Evolutionary conservation across 2,888 invertebrate genomes (phyloP).

Genomic region (Zaprionus obscuricornis): DNA sequence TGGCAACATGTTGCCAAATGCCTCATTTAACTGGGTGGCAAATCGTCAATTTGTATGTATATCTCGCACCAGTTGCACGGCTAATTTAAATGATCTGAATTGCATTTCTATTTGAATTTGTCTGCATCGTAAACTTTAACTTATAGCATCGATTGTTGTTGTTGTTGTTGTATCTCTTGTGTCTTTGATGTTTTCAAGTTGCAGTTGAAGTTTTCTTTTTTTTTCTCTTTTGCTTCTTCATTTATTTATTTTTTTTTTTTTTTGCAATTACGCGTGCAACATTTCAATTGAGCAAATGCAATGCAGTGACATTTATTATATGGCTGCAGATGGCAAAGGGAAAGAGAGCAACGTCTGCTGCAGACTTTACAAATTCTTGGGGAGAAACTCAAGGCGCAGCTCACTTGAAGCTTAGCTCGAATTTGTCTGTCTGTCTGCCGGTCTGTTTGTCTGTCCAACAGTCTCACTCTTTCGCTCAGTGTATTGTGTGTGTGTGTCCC

Average conservation of each 20-base stretch:
- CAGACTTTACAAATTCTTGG: conserved; percentile 58
- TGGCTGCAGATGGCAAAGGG: conserved; percentile 1
- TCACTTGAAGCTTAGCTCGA: conserved; percentile 48
- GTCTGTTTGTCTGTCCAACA: too few relatives aligned
- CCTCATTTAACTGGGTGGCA: conserved; percentile 51
- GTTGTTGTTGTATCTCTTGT: neutral
- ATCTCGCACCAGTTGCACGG: conserved; percentile 46
- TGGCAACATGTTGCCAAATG: conserved; percentile 67
- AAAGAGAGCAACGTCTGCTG: conserved; percentile 7
- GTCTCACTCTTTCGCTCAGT: neutral
- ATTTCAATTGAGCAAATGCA: conserved; percentile 72
- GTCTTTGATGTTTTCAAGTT: conserved; percentile 49
- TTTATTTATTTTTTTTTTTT: too few relatives aligned
- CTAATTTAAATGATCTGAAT: conserved; percentile 70
- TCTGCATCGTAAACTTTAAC: too few relatives aligned
- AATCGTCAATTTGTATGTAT: conserved; percentile 68
- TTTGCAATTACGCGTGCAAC: conserved; percentile 78
- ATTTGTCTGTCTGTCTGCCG: too few relatives aligned
- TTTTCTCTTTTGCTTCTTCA: too few relatives aligned
- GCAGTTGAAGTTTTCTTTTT: conserved; percentile 36
- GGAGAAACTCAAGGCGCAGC: conserved; percentile 51
- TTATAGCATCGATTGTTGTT: neutral
- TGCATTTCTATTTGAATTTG: conserved; percentile 58
- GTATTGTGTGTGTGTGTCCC: conserved; percentile 32
- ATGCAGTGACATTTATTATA: conserved; percentile 50